These are phyloP conservation scores for Brachyopa scutellaris DNA, from an alignment of 2,888 invertebrate genomes.

Conservation along the genomic window DNA sequence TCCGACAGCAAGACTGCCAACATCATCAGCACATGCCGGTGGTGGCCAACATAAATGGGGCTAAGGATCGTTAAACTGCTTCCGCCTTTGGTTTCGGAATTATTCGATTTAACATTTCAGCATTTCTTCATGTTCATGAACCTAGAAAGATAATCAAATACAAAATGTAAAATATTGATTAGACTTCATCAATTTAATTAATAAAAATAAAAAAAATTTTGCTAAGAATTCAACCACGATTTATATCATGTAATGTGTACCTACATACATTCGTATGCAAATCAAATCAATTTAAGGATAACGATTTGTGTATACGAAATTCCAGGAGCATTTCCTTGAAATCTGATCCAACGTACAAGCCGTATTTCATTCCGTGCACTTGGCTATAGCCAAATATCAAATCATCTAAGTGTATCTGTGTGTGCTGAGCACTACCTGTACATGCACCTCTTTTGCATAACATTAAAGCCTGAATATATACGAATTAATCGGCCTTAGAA, in stretches of 20 bases:
- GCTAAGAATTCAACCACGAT: conserved; percentile 13
- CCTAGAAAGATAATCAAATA: too few relatives aligned
- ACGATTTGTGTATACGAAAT: conserved; percentile 55
- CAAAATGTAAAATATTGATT: too few relatives aligned
- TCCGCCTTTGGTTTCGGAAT: too few relatives aligned
- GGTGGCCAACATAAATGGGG: too few relatives aligned
- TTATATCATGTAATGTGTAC: conserved; percentile 6
- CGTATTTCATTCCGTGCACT: conserved; percentile 58
- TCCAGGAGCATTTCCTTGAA: conserved; percentile 62
- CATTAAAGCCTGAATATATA: conserved; percentile 49
- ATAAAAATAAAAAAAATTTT: too few relatives aligned
- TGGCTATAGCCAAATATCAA: conserved; percentile 44
- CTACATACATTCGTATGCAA: too few relatives aligned
- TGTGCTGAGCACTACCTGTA: conserved; percentile 16
- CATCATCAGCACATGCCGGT: too few relatives aligned
- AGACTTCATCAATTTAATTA: too few relatives aligned
- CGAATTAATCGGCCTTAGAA: conserved; percentile 58
- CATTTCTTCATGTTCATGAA: too few relatives aligned
- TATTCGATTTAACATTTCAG: too few relatives aligned
- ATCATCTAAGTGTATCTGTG: conserved; percentile 55
- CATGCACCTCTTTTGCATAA: conserved; percentile 64
- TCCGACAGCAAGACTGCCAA: too few relatives aligned
- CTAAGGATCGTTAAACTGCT: too few relatives aligned
- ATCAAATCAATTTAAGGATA: conserved; percentile 66
- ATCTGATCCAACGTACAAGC: conserved; percentile 60